Percentiles rank a stretch among this genome's conserved stretches.
phyloP scores from a whole-genome alignment of 92 coral and sea anemone genomes.

The Meandrina meandrites region DNA sequence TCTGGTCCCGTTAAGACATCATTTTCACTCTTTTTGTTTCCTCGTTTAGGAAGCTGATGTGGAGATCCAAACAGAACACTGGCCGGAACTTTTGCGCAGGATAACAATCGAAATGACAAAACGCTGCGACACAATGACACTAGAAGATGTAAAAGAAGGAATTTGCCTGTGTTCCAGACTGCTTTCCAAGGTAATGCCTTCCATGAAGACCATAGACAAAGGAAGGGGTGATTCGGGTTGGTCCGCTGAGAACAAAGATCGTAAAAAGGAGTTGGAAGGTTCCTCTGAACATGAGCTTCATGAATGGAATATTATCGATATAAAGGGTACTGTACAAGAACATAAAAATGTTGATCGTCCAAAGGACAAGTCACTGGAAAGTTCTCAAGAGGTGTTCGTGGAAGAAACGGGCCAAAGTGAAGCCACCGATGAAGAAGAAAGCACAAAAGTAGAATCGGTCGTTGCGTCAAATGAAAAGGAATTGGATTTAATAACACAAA shows the following conservation, averaged over 20 bases:
- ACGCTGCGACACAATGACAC: constrained; percentile 78
- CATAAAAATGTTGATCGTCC: constrained; percentile 2
- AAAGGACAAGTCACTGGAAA: constrained; percentile 22
- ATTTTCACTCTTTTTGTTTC: neutral
- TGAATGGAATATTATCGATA: constrained; percentile 39
- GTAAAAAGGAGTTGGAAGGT: constrained; percentile 45
- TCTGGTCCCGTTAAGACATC: too few relatives aligned
- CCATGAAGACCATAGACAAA: constrained; percentile 67
- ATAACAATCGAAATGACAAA: constrained; percentile 88
- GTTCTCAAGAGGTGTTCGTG: constrained; percentile 21
- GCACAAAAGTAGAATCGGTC: neutral
- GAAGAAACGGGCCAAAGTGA: constrained; percentile 8
- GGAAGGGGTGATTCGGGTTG: constrained; percentile 16
- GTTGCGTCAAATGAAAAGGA: constrained; percentile 13
- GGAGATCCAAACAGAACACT: constrained; percentile 92
- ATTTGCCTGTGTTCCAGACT: constrained; percentile 88
- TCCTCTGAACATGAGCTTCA: constrained; percentile 34
- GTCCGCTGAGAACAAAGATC: constrained; percentile 26
- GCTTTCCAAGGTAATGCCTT: constrained; percentile 96
- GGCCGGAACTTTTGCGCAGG: constrained; percentile 90
- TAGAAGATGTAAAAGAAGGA: constrained; percentile 87
- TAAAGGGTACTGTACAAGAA: neutral
- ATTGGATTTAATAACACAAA: neutral
- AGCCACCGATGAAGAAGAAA: constrained; percentile 14
- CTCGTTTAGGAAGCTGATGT: constrained; percentile 83